Conservation (phyloP, 2,113 vertebrate genomes). For the Festucalex cinctus region DNA sequence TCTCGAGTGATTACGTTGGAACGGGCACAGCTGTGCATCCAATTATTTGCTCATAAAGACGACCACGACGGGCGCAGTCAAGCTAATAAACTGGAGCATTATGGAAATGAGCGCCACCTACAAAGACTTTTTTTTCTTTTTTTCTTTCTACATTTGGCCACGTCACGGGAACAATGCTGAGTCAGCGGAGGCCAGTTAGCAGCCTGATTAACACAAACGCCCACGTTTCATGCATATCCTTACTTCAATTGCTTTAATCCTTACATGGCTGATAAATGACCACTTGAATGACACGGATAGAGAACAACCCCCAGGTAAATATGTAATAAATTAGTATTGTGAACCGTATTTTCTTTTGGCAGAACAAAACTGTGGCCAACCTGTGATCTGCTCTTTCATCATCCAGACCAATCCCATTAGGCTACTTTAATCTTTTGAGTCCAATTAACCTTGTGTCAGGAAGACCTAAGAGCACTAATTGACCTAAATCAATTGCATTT, state of each 20-base stretch:
- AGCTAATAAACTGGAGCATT: background rate
- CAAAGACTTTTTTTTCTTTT: too few relatives aligned
- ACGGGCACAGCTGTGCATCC: too few relatives aligned
- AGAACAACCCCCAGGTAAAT: too few relatives aligned
- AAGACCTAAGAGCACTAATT: slow-evolving; percentile 51
- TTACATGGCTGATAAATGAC: background rate
- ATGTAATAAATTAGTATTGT: too few relatives aligned
- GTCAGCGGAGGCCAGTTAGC: background rate
- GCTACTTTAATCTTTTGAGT: slow-evolving; percentile 57
- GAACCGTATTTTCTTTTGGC: too few relatives aligned
- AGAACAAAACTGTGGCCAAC: too few relatives aligned
- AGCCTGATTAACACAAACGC: slow-evolving; percentile 1
- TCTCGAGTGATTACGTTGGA: background rate
- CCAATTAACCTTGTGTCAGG: slow-evolving; percentile 59
- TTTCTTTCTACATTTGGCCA: slow-evolving; percentile 2
- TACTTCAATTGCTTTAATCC: background rate
- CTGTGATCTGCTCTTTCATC: slow-evolving; percentile 14
- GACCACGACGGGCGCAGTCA: background rate
- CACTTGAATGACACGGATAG: background rate
- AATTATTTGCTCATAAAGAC: background rate
- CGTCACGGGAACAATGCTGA: background rate
- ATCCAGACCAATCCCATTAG: slow-evolving; percentile 34
- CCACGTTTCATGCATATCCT: background rate
- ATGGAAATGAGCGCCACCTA: background rate
- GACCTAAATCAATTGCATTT: slow-evolving; percentile 42